Evolutionary conservation across 2,888 invertebrate species (phyloP).

Genomic region (Caenorhabditis sp.): DNA sequence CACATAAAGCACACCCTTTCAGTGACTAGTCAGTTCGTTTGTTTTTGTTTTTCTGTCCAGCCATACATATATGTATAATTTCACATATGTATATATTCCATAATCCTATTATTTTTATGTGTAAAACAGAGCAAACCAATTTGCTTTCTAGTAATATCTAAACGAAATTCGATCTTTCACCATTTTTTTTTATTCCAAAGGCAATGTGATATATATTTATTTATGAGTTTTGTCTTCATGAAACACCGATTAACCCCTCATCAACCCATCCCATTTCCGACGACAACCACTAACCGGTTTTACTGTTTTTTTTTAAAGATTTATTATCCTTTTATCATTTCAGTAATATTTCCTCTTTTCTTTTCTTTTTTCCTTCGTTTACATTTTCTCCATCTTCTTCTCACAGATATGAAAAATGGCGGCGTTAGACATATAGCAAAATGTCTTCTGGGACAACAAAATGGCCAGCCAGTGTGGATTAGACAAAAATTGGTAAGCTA

Average conservation of each 20-base stretch:
- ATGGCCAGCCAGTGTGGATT: background rate
- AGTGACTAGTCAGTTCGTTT: background rate
- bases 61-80: background rate
- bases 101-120: background rate
- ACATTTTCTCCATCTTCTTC: background rate
- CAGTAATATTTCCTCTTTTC: background rate
- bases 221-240: too few relatives aligned
- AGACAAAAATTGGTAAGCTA: background rate
- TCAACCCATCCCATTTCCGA: too few relatives aligned
- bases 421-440: background rate
- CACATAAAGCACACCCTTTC: too few relatives aligned
- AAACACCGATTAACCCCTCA: too few relatives aligned
- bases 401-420: background rate
- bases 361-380: background rate
- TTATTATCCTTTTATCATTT: too few relatives aligned
- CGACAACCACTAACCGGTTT: too few relatives aligned
- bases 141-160: background rate
- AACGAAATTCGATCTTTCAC: background rate
- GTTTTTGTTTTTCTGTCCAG: background rate
- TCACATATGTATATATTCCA: background rate
- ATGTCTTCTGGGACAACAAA: background rate
- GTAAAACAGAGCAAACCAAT: background rate
- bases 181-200: too few relatives aligned
- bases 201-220: too few relatives aligned
- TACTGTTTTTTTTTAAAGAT: too few relatives aligned